phyloP scores from a whole-genome alignment of 1,140 invertebrate species.

The Ips nitidus region DNA sequence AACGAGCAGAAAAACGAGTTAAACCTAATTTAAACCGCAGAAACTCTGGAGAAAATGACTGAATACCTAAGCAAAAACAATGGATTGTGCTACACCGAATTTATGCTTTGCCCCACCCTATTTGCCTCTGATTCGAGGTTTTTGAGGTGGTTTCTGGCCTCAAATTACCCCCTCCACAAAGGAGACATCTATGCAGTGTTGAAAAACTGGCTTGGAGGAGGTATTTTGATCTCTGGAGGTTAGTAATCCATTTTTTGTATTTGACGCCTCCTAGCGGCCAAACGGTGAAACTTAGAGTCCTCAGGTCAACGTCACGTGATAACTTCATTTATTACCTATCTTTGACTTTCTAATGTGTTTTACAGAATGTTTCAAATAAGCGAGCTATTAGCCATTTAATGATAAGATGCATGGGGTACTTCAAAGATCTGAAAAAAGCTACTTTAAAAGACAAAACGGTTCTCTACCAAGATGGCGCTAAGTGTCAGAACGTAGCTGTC shows the following conservation, averaged over 20 bases:
- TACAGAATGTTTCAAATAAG: not conserved
- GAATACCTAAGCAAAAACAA: constrained; percentile 31
- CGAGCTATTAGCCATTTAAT: not conserved
- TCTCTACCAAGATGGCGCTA: no score
- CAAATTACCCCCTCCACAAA: constrained; percentile 73
- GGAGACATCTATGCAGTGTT: constrained; percentile 71
- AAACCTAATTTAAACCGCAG: constrained; percentile 20
- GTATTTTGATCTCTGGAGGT: constrained; percentile 69
- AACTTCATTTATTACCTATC: not conserved
- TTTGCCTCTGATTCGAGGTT: constrained; percentile 39
- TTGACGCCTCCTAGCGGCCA: not conserved
- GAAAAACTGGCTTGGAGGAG: constrained; percentile 74
- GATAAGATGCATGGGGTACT: not conserved
- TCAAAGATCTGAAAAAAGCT: not conserved
- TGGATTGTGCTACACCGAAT: not conserved
- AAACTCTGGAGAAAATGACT: constrained; percentile 25
- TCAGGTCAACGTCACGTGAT: not conserved
- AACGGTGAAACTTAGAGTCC: not conserved
- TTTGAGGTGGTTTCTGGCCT: constrained; percentile 63
- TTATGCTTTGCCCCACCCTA: constrained; percentile 15
- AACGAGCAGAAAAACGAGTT: not conserved
- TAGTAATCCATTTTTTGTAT: not conserved
- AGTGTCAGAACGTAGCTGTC: no score
- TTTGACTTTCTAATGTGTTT: not conserved
- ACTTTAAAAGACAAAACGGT: no score